Base-by-base conservation (phyloP, 1,140 invertebrate species). In the Zaprionus lachaisei region DNA sequence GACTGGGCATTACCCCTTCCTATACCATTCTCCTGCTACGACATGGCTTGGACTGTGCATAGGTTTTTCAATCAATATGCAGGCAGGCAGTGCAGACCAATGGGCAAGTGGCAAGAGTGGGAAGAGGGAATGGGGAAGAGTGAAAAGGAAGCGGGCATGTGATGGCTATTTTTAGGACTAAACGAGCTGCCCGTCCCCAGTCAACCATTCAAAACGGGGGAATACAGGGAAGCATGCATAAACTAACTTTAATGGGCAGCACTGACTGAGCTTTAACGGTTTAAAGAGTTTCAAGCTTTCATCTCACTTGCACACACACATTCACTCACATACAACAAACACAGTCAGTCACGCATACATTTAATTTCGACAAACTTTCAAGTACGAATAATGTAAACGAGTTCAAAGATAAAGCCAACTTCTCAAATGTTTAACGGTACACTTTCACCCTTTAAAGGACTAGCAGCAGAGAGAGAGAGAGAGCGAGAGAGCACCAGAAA, bases 381-480 rank as follows among this genome's bases (percentile, higher is more conserved):
- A 70, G 67, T 63, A 38, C 49, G 67, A 34, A 70, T 51, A 75
- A 64, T 63, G 51, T 47, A 63, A 41, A 22, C 37, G 20, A 26
- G 12, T 5, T 22, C n/a, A 67, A 38, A 20, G 51, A 65, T 55
- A 54, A 54, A 64, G 34, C 14, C 49, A 57, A 63, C 34, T 56
- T 72, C 17, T 64, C 26, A 58, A 24, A 37, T 26, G 17, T 51
- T 24, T 37, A 49, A 56, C 24, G 37, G 70, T 73, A 74, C 69
- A 89, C 84, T 89, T 87, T 89, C 84, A 84, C 84, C 85, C 84
- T 89, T 89, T 89, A 89, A 89, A 90, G 85, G 75, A 72, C 64
- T 75, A 63, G 49, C 61, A 44, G n/a, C n/a, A n/a, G n/a, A n/a
- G n/a, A n/a, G 44, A 51, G 66, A 71, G 31, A 65, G 57, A 69